Conservation (phyloP, 2,888 invertebrate genomes). For the Heliconius charithonia region DNA sequence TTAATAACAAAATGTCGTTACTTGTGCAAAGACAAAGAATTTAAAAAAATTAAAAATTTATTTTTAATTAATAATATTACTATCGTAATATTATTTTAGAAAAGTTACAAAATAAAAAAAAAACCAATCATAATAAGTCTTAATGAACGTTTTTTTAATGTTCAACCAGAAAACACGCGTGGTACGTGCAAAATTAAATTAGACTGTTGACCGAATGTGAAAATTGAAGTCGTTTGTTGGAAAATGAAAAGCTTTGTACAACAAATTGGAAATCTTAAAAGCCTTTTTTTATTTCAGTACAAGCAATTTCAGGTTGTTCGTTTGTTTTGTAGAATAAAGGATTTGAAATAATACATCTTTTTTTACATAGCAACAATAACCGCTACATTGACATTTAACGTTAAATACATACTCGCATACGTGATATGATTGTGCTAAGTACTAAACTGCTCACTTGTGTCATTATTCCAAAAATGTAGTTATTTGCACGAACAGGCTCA, state of each 20-base stretch:
- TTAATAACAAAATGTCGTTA: too few species aligned
- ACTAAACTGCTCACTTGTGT: too few species aligned
- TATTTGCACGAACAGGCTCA: too few species aligned
- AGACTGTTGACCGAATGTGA: conserved; percentile 20
- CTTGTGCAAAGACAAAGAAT: too few species aligned
- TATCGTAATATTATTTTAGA: too few species aligned
- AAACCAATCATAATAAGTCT: not conserved
- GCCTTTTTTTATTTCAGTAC: conserved; percentile 11
- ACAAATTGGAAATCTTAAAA: conserved; percentile 24
- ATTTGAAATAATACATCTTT: not conserved
- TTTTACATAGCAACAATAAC: not conserved
- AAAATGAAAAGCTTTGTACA: conserved; percentile 19
- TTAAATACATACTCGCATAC: too few species aligned
- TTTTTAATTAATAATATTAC: too few species aligned
- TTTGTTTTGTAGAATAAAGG: not conserved
- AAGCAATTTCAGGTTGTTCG: not conserved
- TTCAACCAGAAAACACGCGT: conserved; percentile 10
- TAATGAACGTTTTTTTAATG: not conserved
- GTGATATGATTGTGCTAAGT: too few species aligned
- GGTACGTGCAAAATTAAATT: conserved; percentile 29
- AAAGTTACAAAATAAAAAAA: not conserved
- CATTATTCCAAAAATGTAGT: too few species aligned
- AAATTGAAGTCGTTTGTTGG: conserved; percentile 22
- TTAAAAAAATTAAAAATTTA: too few species aligned
- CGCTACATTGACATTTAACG: too few species aligned